Percentiles rank a stretch among this genome's conserved stretches.
Evolutionary conservation across 2,888 invertebrate genomes (phyloP).

Genomic region (Andricus quercusramuli): DNA sequence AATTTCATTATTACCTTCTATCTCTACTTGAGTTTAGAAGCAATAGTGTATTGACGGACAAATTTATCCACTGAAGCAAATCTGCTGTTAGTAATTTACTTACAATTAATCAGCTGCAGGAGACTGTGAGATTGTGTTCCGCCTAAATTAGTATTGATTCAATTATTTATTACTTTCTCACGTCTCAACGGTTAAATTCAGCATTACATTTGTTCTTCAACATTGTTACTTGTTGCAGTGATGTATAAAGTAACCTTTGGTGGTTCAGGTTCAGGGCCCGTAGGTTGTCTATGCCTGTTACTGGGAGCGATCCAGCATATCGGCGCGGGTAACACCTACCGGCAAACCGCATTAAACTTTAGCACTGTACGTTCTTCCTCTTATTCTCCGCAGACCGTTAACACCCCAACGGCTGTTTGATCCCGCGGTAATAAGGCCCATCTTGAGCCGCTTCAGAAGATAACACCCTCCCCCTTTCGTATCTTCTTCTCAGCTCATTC

Average conservation of each 20-base stretch:
- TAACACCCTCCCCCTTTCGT: conserved; percentile 43
- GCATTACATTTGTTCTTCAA: no score
- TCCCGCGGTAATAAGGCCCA: conserved; percentile 59
- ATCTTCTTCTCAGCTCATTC: neutral
- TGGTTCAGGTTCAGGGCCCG: neutral
- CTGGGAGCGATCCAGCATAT: neutral
- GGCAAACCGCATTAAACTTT: conserved; percentile 55
- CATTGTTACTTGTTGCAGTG: neutral
- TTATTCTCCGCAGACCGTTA: conserved; percentile 58
- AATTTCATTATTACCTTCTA: neutral
- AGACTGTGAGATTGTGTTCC: no score
- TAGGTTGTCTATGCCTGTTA: neutral
- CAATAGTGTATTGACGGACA: no score
- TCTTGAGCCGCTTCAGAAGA: conserved; percentile 51
- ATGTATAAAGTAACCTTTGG: neutral
- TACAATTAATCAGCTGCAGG: no score
- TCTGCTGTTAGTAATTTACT: no score
- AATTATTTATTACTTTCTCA: no score
- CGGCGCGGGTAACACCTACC: conserved; percentile 38
- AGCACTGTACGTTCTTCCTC: conserved; percentile 51
- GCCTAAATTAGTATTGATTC: no score
- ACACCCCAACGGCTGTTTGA: conserved; percentile 64
- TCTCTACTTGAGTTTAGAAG: neutral
- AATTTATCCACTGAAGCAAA: no score
- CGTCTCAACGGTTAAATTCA: no score